Evolutionary conservation across 2,113 vertebrate genomes (phyloP).

Genomic region (Lophotis ruficrista): DNA sequence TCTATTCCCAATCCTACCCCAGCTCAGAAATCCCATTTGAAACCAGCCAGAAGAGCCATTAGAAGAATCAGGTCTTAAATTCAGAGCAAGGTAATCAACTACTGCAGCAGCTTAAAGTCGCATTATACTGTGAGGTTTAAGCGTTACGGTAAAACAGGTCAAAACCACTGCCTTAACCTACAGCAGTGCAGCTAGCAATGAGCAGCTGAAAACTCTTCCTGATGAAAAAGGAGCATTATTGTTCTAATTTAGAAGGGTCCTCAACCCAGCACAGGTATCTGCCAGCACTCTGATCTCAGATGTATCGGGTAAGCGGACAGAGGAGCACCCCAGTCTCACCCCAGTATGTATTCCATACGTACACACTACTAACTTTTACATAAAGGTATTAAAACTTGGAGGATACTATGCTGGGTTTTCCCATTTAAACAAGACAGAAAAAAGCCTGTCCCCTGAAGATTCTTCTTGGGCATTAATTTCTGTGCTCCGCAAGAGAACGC

Average conservation of each 20-base stretch:
- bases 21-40: not conserved
- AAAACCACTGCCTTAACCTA: not conserved
- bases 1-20: not conserved
- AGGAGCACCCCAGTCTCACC: not conserved
- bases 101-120: not conserved
- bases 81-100: not conserved
- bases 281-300: not conserved
- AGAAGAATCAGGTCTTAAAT: not conserved
- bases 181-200: not conserved
- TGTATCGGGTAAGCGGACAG: not conserved
- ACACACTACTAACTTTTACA: not conserved
- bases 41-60: not conserved
- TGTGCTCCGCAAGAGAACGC: not conserved
- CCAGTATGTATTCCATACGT: not conserved
- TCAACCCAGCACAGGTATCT: not conserved
- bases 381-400: not conserved
- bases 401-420: not conserved
- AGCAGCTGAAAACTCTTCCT: not conserved
- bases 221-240: not conserved
- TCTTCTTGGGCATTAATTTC: not conserved
- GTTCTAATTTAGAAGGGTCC: not conserved
- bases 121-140: not conserved
- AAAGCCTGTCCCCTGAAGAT: not conserved
- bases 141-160: not conserved
- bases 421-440: not conserved